A percentile compares a stretch with the other conserved stretches of the same genome.
Conservation (phyloP, 2,797 vertebrate genomes). For the Gymnothorax javanicus region DNA sequence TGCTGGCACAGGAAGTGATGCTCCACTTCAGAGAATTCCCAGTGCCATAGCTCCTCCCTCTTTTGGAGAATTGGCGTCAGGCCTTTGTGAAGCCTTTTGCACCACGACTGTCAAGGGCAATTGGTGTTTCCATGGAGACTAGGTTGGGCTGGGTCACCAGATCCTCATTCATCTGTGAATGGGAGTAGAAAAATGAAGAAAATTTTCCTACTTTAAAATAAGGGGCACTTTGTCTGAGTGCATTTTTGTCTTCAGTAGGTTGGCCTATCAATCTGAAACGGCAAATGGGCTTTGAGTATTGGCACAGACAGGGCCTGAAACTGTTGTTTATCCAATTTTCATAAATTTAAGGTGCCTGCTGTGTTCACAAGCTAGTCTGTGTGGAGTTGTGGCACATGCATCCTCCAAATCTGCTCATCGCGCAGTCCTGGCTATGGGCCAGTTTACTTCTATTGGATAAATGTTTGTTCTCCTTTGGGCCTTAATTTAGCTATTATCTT, state of each 20-base stretch:
- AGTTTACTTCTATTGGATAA: neutral
- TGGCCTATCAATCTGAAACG: too few species aligned
- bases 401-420: too few species aligned
- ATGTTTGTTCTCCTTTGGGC: neutral
- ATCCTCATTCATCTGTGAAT: neutral
- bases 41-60: neutral
- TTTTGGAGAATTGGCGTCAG: constrained; percentile 13
- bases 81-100: constrained; percentile 14
- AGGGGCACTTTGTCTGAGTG: too few species aligned
- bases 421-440: too few species aligned
- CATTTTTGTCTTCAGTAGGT: too few species aligned
- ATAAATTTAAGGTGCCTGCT: too few species aligned
- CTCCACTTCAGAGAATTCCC: neutral
- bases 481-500: neutral
- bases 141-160: constrained; percentile 31
- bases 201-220: too few species aligned
- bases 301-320: too few species aligned
- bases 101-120: constrained; percentile 25
- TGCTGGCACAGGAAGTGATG: constrained; percentile 1
- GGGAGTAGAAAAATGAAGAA: neutral
- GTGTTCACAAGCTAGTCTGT: too few species aligned
- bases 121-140: constrained; percentile 24
- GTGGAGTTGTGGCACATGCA: too few species aligned
- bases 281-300: too few species aligned
- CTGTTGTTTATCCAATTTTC: too few species aligned